Evolutionary conservation across 1,140 invertebrate genomes (phyloP), one percentile per base, ranked within the genome.

Genomic region (Maniola jurtina): DNA sequence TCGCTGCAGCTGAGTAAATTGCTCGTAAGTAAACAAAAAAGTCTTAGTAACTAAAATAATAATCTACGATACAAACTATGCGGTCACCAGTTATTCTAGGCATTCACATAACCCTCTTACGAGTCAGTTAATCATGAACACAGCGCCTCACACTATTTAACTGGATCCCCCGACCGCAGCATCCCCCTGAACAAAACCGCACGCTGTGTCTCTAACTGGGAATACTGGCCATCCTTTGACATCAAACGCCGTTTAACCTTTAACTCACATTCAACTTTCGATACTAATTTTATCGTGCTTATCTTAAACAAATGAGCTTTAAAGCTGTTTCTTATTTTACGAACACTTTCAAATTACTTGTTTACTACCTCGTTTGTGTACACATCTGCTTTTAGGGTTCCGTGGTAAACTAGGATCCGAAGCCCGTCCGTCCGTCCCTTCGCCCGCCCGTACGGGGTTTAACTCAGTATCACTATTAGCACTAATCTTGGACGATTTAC

Each of bases 221-320:
- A 67, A 67, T 50, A 13, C 48, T 54, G 2, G 38, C 47, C 14
- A 61, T 61, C 57, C 65, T 67, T 67, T 67, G 57, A 63, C 56
- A 68, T 68, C 60, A 50, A 68, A 62, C 60, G 40, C 54, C 54
- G 33, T 63, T 63, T 64, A 64, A 60, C 61, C 66, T 60, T 60
- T 66, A 56, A 57, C 45, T 64, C 16, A 36, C 38, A 52, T 56
- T 48, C n/a, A 56, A 68, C 63, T 47, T 64, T 59, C 55, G 45
- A 68, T 68, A 55, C 25, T 64, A 59, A 64, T 60, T 68, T 64
- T 59, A 33, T 47, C 13, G 35, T 59, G 16, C 50, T 66, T 56
- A 64, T 59, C 60, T 52, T 56, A 45, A 56, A 15, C 38, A 57
- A 40, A 62, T 35, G 57, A 60, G 59, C 47, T 58, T 58, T 10